Evolutionary conservation across 1,140 invertebrate genomes (phyloP).

Genomic region (Oryctes rhinoceros): DNA sequence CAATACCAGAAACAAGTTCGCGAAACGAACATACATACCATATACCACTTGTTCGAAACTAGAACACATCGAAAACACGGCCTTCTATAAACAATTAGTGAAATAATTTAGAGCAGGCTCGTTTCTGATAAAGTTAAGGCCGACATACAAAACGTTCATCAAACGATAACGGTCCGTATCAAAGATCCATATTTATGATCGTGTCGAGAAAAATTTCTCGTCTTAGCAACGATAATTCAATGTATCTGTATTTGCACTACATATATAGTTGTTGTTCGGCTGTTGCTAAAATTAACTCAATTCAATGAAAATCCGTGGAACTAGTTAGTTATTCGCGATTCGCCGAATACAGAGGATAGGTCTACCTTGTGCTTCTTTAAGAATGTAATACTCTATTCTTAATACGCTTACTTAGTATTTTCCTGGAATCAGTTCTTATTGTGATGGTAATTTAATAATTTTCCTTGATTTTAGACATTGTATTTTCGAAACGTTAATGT

Average conservation of each 20-base stretch:
- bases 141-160: not conserved
- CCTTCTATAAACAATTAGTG: slow-evolving; percentile 13
- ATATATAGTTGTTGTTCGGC: no score
- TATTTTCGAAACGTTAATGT: no score
- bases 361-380: not conserved
- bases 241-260: not conserved
- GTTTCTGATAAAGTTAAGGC: slow-evolving; percentile 28
- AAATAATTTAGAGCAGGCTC: slow-evolving; percentile 21
- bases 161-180: not conserved
- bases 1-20: not conserved
- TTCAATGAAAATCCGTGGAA: slow-evolving; percentile 6
- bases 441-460: no score
- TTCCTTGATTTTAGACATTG: no score
- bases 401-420: no score
- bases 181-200: not conserved
- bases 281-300: not conserved
- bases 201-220: not conserved
- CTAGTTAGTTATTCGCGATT: slow-evolving; percentile 16
- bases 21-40: not conserved
- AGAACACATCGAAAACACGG: slow-evolving; percentile 7
- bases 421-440: no score
- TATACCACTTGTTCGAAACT: slow-evolving; percentile 13
- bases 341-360: not conserved
- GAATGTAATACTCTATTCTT: not conserved
- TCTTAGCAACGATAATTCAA: not conserved